phyloP scores from a whole-genome alignment of 1,140 invertebrate genomes.

The Apis cerana region DNA sequence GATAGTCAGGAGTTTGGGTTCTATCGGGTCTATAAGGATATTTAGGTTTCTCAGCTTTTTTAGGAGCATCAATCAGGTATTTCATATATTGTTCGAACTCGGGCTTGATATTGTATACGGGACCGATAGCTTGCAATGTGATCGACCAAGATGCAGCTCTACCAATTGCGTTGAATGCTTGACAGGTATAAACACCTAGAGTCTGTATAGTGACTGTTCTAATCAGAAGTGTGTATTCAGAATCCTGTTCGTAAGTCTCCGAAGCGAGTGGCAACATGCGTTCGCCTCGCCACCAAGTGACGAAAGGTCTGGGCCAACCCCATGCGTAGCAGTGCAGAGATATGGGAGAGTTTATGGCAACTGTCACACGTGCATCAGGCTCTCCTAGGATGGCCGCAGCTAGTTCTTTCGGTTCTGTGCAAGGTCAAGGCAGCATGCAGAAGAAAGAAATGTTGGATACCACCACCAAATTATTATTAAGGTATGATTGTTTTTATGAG shows the following conservation, averaged over 20 bases:
- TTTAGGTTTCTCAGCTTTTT: slow-evolving; percentile 71
- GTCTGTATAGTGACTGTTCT: slow-evolving; percentile 86
- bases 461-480: not conserved
- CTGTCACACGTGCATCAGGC: slow-evolving; percentile 84
- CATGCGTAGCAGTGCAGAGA: slow-evolving; percentile 90
- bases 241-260: slow-evolving; percentile 87
- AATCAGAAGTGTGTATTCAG: slow-evolving; percentile 89
- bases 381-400: slow-evolving; percentile 83
- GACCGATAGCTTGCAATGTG: slow-evolving; percentile 86
- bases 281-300: slow-evolving; percentile 93
- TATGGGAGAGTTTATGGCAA: slow-evolving; percentile 86
- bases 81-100: slow-evolving; percentile 81
- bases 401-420: slow-evolving; percentile 77
- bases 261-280: slow-evolving; percentile 87
- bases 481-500: not conserved
- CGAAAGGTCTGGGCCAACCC: slow-evolving; percentile 89
- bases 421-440: slow-evolving; percentile 57
- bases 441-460: not conserved
- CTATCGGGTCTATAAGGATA: slow-evolving; percentile 79
- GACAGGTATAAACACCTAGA: slow-evolving; percentile 92
- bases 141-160: slow-evolving; percentile 89
- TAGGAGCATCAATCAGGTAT: slow-evolving; percentile 82
- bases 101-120: slow-evolving; percentile 81
- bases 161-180: slow-evolving; percentile 92
- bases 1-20: slow-evolving; percentile 69